These are phyloP conservation scores for Leptopilina boulardi DNA, from an alignment of 1,140 invertebrate species.

Conservation along the genomic window DNA sequence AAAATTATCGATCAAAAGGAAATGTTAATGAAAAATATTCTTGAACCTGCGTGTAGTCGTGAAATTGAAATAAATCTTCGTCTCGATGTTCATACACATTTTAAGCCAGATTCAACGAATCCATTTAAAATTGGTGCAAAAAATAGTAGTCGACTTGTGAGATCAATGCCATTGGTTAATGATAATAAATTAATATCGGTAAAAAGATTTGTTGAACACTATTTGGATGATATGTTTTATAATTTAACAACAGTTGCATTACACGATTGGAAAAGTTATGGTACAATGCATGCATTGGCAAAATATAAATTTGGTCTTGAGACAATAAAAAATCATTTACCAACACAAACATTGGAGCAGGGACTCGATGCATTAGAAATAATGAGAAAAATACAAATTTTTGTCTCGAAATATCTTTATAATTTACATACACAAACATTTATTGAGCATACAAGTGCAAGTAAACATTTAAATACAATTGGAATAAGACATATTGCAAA, in stretches of 20 bases:
- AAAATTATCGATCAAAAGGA: constrained; percentile 60
- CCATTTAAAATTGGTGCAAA: constrained; percentile 81
- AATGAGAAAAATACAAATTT: constrained; percentile 97
- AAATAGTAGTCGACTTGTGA: constrained; percentile 64
- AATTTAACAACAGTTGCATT: constrained; percentile 97
- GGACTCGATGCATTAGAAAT: constrained; percentile 98
- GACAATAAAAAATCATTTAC: constrained; percentile 93
- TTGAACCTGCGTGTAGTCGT: constrained; percentile 85
- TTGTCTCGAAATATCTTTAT: constrained; percentile 95
- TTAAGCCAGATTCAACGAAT: constrained; percentile 88
- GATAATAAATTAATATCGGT: constrained; percentile 61
- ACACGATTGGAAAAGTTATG: constrained; percentile 98
- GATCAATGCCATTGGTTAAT: constrained; percentile 59
- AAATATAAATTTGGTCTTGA: constrained; percentile 88
- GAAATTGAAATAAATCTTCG: constrained; percentile 94
- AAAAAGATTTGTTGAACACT: constrained; percentile 85
- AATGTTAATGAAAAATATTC: constrained; percentile 76
- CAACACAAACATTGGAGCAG: constrained; percentile 97
- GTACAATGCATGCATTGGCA: constrained; percentile 96
- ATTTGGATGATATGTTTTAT: constrained; percentile 97
- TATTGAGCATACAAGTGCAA: constrained; percentile 92
- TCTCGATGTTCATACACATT: constrained; percentile 92
- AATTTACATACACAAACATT: constrained; percentile 99
- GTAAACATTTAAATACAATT: constrained; percentile 97
- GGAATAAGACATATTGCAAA: constrained; percentile 97